phyloP scores from a whole-genome alignment of 1,140 invertebrate genomes.

The Formica selysi region DNA sequence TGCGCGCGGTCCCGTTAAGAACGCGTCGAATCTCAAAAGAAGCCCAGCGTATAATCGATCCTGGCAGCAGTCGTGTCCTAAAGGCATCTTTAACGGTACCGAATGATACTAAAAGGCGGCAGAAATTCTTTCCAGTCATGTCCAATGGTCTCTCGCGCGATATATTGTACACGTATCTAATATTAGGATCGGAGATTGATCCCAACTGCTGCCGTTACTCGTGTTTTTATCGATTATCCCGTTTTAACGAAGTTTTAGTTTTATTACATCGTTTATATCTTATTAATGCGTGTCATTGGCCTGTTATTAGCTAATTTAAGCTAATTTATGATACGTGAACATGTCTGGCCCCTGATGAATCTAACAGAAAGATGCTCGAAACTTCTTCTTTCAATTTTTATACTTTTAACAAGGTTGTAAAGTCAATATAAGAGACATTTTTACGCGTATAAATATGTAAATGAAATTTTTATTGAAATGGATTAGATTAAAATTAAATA shows the following conservation, averaged over 20 bases:
- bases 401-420: background rate
- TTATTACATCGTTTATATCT: conserved; percentile 39
- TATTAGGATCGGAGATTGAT: conserved; percentile 36
- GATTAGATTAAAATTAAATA: background rate
- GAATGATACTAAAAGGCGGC: conserved; percentile 23
- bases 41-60: conserved; percentile 29
- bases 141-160: background rate
- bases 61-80: conserved; percentile 38
- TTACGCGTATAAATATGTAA: background rate
- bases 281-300: conserved; percentile 38
- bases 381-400: conserved; percentile 6
- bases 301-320: conserved; percentile 24
- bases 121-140: conserved; percentile 23
- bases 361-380: background rate
- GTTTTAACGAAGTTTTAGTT: conserved; percentile 52
- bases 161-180: background rate
- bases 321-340: conserved; percentile 10
- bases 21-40: conserved; percentile 38
- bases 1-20: conserved; percentile 42
- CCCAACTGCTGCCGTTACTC: conserved; percentile 23
- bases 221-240: conserved; percentile 37
- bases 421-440: background rate
- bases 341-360: background rate
- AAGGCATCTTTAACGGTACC: conserved; percentile 55
- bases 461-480: background rate